Conservation (phyloP, 1,140 invertebrate genomes). For the Muscidifurax raptorellus region DNA sequence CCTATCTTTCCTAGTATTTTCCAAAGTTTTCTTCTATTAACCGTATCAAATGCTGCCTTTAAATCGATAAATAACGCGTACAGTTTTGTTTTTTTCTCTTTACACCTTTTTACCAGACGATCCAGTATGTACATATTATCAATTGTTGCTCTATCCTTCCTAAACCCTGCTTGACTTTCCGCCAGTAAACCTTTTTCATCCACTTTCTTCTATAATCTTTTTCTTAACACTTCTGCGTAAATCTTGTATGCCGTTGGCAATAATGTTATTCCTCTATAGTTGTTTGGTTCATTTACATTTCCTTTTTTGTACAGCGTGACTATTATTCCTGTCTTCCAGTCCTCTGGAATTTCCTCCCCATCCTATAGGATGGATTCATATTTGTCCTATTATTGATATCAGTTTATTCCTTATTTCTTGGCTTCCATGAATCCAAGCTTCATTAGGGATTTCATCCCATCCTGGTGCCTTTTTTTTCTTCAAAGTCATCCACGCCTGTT, state of each 20-base stretch:
- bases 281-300: background rate
- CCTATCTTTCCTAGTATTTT: too few relatives aligned
- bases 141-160: background rate
- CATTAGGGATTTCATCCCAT: background rate
- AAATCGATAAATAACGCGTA: too few relatives aligned
- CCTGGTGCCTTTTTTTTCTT: too few relatives aligned
- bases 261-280: background rate
- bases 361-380: too few relatives aligned
- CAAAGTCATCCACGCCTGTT: background rate
- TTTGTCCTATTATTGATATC: background rate
- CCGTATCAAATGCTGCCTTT: too few relatives aligned
- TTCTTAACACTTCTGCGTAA: background rate
- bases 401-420: background rate
- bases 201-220: background rate
- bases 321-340: background rate
- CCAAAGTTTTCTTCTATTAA: too few relatives aligned
- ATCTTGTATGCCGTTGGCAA: too few relatives aligned
- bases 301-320: background rate
- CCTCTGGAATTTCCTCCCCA: background rate
- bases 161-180: too few relatives aligned
- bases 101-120: background rate
- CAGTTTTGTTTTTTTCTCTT: too few relatives aligned
- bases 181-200: background rate
- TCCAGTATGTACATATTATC: constrained; percentile 20
- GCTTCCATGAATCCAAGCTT: background rate